These are phyloP conservation scores for Cottoperca gobio DNA, from an alignment of 2,797 vertebrate genomes.

Conservation along the genomic window DNA sequence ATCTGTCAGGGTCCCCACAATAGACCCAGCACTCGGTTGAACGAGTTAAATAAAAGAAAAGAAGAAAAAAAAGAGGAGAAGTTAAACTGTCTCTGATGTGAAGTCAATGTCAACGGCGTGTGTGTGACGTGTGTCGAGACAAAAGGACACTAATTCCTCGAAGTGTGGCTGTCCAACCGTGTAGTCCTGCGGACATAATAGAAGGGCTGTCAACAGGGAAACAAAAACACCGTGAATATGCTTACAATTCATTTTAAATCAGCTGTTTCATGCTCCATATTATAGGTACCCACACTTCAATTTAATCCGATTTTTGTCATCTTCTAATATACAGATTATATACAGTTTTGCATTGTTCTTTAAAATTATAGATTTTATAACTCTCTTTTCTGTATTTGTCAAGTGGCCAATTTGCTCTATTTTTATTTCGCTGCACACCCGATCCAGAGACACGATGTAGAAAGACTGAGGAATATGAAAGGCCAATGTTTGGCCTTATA, in stretches of 20 bases:
- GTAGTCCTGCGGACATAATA: slow-evolving; percentile 61
- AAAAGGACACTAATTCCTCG: slow-evolving; percentile 73
- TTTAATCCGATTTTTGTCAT: background rate
- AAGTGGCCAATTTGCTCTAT: background rate
- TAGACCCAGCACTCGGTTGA: slow-evolving; percentile 77
- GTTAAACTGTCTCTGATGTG: slow-evolving; percentile 86
- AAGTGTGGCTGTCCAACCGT: slow-evolving; percentile 78
- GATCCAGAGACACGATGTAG: slow-evolving; percentile 2
- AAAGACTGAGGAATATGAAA: slow-evolving; percentile 49
- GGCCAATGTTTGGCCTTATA: slow-evolving; percentile 65
- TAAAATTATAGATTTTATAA: background rate
- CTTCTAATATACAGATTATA: background rate
- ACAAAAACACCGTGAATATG: slow-evolving; percentile 29
- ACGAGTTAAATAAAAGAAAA: slow-evolving; percentile 82
- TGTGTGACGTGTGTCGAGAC: slow-evolving; percentile 83
- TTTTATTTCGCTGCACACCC: slow-evolving; percentile 3
- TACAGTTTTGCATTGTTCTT: background rate
- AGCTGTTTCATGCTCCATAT: background rate
- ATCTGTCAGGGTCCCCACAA: slow-evolving; percentile 86
- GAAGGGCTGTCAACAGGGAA: slow-evolving; percentile 42
- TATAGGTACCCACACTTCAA: background rate
- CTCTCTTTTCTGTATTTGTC: background rate
- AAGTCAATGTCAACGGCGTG: slow-evolving; percentile 85
- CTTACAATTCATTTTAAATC: slow-evolving; percentile 14
- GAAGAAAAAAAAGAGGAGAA: slow-evolving; percentile 71